Evolutionary conservation across 2,888 invertebrate genomes (phyloP).

Genomic region (Sepiola atlantica): DNA sequence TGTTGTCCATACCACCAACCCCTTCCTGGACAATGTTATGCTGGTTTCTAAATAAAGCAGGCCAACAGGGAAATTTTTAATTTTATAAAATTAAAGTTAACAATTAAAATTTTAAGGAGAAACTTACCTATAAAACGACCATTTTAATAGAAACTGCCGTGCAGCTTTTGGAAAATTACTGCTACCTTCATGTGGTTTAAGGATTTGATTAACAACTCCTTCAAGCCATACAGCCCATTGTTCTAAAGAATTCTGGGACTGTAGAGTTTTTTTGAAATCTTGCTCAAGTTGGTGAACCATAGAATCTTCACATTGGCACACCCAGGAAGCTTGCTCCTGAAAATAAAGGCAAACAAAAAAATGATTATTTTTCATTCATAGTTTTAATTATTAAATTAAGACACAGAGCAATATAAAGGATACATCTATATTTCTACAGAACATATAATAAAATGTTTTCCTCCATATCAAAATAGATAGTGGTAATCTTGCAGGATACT

Average conservation of each 20-base stretch:
- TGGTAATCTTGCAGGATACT: no score
- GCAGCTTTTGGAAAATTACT: constrained; percentile 73
- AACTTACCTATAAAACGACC: constrained; percentile 94
- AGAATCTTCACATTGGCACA: constrained; percentile 93
- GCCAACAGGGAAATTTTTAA: neutral
- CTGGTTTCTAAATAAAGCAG: neutral
- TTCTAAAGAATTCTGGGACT: constrained; percentile 90
- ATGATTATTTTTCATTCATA: neutral
- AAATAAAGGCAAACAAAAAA: constrained; percentile 37
- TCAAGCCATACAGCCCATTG: constrained; percentile 99
- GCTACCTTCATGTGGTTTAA: constrained; percentile 88
- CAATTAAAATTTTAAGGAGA: neutral
- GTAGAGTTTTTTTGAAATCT: constrained; percentile 84
- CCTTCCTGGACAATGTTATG: no score
- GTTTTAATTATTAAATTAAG: neutral
- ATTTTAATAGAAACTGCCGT: constrained; percentile 94
- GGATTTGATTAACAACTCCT: constrained; percentile 89
- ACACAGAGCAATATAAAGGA: neutral
- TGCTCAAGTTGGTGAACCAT: constrained; percentile 90
- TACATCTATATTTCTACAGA: neutral
- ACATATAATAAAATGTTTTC: neutral
- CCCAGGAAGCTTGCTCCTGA: constrained; percentile 91
- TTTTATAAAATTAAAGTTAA: neutral
- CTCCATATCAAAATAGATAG: neutral
- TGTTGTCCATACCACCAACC: no score